These are phyloP conservation scores for Hirtodrosophila histrioides DNA, from an alignment of 2,888 invertebrate species.

Conservation along the genomic window DNA sequence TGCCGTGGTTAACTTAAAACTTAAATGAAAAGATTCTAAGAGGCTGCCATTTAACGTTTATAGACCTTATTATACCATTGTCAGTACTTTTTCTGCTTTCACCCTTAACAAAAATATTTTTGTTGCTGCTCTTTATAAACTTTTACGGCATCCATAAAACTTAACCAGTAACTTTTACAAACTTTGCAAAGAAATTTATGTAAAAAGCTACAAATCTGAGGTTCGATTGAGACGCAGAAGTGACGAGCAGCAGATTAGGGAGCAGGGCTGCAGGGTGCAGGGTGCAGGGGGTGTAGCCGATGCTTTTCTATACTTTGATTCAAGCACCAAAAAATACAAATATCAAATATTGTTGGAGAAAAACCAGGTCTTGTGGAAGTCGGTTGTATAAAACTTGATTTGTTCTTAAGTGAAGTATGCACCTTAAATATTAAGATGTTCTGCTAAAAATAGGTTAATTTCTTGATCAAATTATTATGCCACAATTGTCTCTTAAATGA, in stretches of 20 bases:
- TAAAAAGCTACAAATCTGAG: conserved; percentile 58
- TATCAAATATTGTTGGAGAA: conserved; percentile 35
- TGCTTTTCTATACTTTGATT: conserved; percentile 61
- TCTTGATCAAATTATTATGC: too few species aligned
- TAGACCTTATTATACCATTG: conserved; percentile 37
- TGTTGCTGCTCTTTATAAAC: conserved; percentile 70
- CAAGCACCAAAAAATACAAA: conserved; percentile 24
- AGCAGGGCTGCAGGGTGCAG: conserved; percentile 4
- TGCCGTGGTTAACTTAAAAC: conserved; percentile 1
- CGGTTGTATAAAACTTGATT: conserved; percentile 12
- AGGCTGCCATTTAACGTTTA: conserved; percentile 12
- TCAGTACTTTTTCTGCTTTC: conserved; percentile 42
- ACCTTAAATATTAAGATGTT: too few species aligned
- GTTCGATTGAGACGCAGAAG: conserved; percentile 58
- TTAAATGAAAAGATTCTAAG: conserved; percentile 16
- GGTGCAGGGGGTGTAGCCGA: conserved; percentile 41
- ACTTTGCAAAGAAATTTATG: conserved; percentile 67
- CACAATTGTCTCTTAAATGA: too few species aligned
- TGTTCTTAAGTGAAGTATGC: too few species aligned
- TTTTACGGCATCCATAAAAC: conserved; percentile 73
- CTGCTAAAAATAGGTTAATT: too few species aligned
- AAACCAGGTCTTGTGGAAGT: conserved; percentile 33
- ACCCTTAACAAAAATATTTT: conserved; percentile 69
- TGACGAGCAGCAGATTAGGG: conserved; percentile 34
- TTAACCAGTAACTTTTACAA: conserved; percentile 59